These are phyloP conservation scores for Riptortus pedestris DNA, from an alignment of 1,140 invertebrate species.

Conservation along the genomic window DNA sequence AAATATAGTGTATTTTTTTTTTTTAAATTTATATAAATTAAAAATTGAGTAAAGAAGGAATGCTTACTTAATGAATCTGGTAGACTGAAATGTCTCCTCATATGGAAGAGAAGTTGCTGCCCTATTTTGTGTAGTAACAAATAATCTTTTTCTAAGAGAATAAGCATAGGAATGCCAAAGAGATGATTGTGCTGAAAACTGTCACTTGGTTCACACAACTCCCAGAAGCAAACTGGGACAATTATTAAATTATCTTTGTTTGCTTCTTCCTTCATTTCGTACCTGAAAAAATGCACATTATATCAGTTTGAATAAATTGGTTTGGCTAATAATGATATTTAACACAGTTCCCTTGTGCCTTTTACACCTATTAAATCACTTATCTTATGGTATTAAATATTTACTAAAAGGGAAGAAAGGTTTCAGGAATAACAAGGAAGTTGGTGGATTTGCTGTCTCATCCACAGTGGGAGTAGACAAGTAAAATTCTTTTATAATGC, in stretches of 20 bases:
- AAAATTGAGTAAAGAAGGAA: no score
- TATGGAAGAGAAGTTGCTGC: not conserved
- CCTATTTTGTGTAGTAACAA: not conserved
- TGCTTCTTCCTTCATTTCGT: not conserved
- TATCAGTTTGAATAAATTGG: no score
- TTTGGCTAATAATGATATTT: no score
- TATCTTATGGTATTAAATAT: no score
- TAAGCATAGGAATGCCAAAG: slow-evolving; percentile 26
- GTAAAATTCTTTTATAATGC: no score
- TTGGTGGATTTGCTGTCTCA: no score
- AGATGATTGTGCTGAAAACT: slow-evolving; percentile 7
- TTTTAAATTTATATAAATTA: not conserved
- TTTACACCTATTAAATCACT: no score
- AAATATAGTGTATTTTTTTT: no score
- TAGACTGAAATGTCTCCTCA: not conserved
- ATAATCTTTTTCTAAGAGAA: not conserved
- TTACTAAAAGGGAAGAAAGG: no score
- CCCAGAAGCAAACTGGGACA: slow-evolving; percentile 24
- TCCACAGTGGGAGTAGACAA: no score
- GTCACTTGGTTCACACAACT: slow-evolving; percentile 11
- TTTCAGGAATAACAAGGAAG: no score
- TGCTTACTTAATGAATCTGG: not conserved
- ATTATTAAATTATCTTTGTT: slow-evolving; percentile 2
- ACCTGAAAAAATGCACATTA: not conserved
- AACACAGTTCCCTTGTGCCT: no score